These are phyloP conservation scores for Spilosoma lubricipeda DNA, from an alignment of 2,888 invertebrate species.

Conservation along the genomic window DNA sequence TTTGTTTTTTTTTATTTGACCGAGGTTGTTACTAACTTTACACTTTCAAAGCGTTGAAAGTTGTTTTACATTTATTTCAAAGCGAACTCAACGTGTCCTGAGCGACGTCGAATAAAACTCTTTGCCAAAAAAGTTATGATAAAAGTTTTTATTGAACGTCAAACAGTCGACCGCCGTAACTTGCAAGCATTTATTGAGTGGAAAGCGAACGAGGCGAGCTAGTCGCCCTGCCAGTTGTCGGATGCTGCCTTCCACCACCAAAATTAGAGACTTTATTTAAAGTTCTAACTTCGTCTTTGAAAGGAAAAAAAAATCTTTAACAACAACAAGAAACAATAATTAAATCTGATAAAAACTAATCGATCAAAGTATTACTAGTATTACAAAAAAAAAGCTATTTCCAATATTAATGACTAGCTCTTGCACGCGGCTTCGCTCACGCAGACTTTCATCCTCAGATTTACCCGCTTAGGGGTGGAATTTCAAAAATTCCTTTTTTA, in stretches of 20 bases:
- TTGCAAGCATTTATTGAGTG: conserved; percentile 68
- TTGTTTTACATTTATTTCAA: conserved; percentile 41
- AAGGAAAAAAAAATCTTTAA: conserved; percentile 44
- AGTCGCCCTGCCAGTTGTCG: conserved; percentile 40
- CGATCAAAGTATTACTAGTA: not conserved
- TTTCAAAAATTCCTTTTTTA: too few species aligned
- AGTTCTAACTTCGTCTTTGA: conserved; percentile 53
- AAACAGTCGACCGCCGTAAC: conserved; percentile 51
- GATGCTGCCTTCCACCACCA: conserved; percentile 37
- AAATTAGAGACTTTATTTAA: conserved; percentile 61
- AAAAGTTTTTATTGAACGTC: conserved; percentile 62
- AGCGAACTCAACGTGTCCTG: conserved; percentile 42
- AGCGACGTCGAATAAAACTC: conserved; percentile 51
- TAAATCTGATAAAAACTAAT: not conserved
- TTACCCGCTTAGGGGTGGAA: too few species aligned
- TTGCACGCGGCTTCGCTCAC: too few species aligned
- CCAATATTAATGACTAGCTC: too few species aligned
- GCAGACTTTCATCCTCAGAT: too few species aligned
- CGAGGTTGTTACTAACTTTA: conserved; percentile 26
- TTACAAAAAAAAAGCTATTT: not conserved
- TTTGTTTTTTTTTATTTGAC: not conserved
- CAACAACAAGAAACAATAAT: not conserved
- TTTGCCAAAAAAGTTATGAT: conserved; percentile 64
- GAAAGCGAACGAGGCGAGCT: conserved; percentile 56
- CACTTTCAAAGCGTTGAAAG: conserved; percentile 31